Evolutionary conservation across 2,888 invertebrate species (phyloP).

Genomic region (Nasonia oneida): DNA sequence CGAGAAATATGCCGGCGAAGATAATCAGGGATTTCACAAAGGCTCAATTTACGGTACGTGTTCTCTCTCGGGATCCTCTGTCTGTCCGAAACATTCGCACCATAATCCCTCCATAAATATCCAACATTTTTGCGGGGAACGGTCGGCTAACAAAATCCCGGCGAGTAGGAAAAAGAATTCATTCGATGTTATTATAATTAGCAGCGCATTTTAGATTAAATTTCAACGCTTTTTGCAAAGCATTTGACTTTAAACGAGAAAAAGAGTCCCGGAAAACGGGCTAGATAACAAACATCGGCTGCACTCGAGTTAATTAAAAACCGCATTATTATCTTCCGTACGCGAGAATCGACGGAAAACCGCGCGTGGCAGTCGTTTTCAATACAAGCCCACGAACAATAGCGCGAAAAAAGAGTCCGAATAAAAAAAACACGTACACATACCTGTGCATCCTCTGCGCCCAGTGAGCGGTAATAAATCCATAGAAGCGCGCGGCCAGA

Average conservation of each 20-base stretch:
- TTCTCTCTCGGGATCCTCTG: not conserved
- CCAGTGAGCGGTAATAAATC: constrained; percentile 41
- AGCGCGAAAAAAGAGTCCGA: not conserved
- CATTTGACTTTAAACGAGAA: not conserved
- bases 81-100: not conserved
- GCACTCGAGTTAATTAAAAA: constrained; percentile 39
- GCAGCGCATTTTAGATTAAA: too few species aligned
- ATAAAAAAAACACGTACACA: not conserved
- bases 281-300: not conserved
- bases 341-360: constrained; percentile 21
- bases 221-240: not conserved
- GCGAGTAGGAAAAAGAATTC: too few species aligned
- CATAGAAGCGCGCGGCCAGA: constrained; percentile 45
- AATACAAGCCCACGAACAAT: constrained; percentile 28
- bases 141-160: too few species aligned
- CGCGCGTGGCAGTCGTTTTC: constrained; percentile 28
- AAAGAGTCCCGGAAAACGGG: not conserved
- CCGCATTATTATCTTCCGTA: constrained; percentile 18
- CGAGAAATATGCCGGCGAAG: constrained; percentile 53
- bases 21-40: constrained; percentile 56
- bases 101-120: not conserved
- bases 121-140: not conserved
- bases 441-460: not conserved
- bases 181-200: too few species aligned
- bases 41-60: constrained; percentile 38